These are phyloP conservation scores for Xestia c-nigrum DNA, from an alignment of 2,888 invertebrate species.

Conservation along the genomic window DNA sequence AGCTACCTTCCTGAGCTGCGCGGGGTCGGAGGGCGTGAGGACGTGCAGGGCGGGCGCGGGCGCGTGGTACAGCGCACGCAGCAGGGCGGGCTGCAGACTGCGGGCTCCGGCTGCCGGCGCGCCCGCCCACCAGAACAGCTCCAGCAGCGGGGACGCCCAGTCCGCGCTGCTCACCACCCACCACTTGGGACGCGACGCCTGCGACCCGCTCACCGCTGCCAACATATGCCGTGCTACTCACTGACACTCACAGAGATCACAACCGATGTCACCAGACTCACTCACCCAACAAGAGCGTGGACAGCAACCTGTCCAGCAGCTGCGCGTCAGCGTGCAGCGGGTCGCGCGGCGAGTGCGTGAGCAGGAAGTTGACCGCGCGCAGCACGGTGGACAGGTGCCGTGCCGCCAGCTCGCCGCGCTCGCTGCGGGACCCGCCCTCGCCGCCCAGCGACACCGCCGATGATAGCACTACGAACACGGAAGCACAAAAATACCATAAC, in stretches of 20 bases:
- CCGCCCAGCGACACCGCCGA: slow-evolving; percentile 79
- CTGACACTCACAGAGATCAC: too few relatives aligned
- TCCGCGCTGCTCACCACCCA: slow-evolving; percentile 78
- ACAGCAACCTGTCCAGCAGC: slow-evolving; percentile 87
- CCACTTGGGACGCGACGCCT: slow-evolving; percentile 74
- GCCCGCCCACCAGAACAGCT: slow-evolving; percentile 84
- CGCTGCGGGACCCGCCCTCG: slow-evolving; percentile 78
- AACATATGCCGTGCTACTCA: too few relatives aligned
- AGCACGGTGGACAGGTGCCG: slow-evolving; percentile 87
- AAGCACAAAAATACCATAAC: too few relatives aligned
- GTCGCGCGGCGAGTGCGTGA: slow-evolving; percentile 71
- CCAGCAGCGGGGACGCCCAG: slow-evolving; percentile 79
- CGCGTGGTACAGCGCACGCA: slow-evolving; percentile 82
- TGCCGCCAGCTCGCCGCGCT: slow-evolving; percentile 85
- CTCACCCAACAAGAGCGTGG: slow-evolving; percentile 78
- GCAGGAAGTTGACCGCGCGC: slow-evolving; percentile 89
- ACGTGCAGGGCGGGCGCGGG: slow-evolving; percentile 77
- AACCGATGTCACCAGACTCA: too few relatives aligned
- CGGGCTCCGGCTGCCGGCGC: slow-evolving; percentile 74
- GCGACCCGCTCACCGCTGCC: slow-evolving; percentile 71
- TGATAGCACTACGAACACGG: slow-evolving; percentile 75
- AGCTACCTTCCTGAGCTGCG: slow-evolving; percentile 77
- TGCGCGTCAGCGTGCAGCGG: slow-evolving; percentile 77
- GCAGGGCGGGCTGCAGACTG: slow-evolving; percentile 77
- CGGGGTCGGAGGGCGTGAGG: slow-evolving; percentile 80